These are phyloP conservation scores for Mergus octosetaceus DNA, from an alignment of 2,797 vertebrate species.

Conservation along the genomic window DNA sequence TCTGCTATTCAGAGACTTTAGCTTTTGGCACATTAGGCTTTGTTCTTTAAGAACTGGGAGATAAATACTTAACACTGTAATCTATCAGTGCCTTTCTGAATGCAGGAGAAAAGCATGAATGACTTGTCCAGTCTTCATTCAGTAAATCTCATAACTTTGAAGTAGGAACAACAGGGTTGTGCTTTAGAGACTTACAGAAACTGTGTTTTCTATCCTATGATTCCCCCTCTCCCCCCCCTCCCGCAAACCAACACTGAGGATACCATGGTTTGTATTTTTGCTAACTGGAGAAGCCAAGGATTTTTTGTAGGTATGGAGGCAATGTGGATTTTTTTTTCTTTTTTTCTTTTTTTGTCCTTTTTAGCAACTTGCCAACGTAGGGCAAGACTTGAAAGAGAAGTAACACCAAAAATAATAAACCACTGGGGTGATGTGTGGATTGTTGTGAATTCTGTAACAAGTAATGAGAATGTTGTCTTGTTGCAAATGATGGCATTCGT, in stretches of 20 bases:
- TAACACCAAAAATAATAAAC: constrained; percentile 63
- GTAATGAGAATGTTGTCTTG: constrained; percentile 61
- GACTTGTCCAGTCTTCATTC: constrained; percentile 79
- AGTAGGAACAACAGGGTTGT: constrained; percentile 83
- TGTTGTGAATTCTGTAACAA: constrained; percentile 30
- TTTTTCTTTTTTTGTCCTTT: constrained; percentile 59
- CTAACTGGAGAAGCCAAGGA: constrained; percentile 79
- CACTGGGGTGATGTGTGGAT: constrained; percentile 52
- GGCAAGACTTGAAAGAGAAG: constrained; percentile 34
- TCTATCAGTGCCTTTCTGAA: constrained; percentile 84
- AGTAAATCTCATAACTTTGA: constrained; percentile 72
- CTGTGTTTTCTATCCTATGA: constrained; percentile 82
- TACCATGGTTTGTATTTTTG: constrained; percentile 84
- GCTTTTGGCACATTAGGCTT: constrained; percentile 79
- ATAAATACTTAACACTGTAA: constrained; percentile 79
- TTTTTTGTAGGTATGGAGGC: constrained; percentile 67
- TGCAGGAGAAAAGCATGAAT: constrained; percentile 84
- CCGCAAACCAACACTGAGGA: constrained; percentile 70
- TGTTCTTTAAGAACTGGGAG: constrained; percentile 81
- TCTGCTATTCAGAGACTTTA: constrained; percentile 82
- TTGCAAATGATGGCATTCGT: constrained; percentile 56
- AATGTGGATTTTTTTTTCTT: neutral
- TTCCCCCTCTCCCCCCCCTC: constrained; percentile 35
- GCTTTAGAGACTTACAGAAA: constrained; percentile 84
- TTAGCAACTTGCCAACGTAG: constrained; percentile 24